These are phyloP conservation scores for Drosophila seguyi DNA, from an alignment of 1,140 invertebrate genomes.

Conservation along the genomic window DNA sequence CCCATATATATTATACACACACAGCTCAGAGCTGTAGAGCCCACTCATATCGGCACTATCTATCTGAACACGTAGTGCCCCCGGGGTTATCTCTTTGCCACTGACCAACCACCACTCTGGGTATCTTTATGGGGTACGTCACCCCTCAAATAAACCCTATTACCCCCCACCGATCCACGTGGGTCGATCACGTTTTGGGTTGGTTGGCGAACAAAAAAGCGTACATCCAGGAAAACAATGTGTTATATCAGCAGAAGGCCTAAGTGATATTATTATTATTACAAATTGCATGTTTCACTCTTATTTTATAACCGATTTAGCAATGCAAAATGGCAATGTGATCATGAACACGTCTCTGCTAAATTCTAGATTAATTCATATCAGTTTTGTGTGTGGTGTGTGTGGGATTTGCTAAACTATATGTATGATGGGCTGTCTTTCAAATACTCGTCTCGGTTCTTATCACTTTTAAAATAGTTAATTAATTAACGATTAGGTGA, in stretches of 20 bases:
- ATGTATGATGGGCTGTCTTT: constrained; percentile 3
- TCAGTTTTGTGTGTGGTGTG: background rate
- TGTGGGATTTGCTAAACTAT: constrained; percentile 1
- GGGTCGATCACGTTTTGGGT: constrained; percentile 64
- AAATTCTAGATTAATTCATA: constrained; percentile 11
- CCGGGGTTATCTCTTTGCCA: constrained; percentile 40
- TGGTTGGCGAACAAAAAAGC: constrained; percentile 28
- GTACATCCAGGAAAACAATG: constrained; percentile 25
- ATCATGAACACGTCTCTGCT: constrained; percentile 26
- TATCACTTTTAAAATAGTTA: constrained; percentile 4
- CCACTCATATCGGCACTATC: constrained; percentile 32
- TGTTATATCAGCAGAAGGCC: constrained; percentile 37
- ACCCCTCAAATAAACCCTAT: constrained; percentile 33
- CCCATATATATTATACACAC: constrained; percentile 1
- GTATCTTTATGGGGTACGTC: constrained; percentile 40
- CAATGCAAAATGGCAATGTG: background rate
- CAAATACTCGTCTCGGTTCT: background rate
- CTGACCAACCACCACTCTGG: constrained; percentile 22
- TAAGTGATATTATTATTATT: constrained; percentile 29
- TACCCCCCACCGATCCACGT: constrained; percentile 43
- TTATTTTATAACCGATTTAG: constrained; percentile 11
- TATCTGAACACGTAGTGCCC: constrained; percentile 41
- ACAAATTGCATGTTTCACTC: constrained; percentile 30
- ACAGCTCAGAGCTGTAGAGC: constrained; percentile 1
- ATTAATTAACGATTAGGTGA: constrained; percentile 6